Conservation (phyloP, 2,113 vertebrate genomes). For the Sminthopsis crassicaudata region DNA sequence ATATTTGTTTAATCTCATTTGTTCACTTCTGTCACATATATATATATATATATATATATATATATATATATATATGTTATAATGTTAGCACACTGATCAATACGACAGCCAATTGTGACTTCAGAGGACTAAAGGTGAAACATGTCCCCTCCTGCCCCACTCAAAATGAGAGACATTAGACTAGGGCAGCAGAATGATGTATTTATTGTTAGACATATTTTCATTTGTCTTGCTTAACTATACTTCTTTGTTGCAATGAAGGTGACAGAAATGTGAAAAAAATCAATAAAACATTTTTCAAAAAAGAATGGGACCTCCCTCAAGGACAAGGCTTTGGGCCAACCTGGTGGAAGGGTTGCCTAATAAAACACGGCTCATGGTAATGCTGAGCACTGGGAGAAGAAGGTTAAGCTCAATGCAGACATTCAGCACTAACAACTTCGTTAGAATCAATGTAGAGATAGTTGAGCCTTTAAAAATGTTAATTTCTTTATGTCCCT, state of each 20-base stretch:
- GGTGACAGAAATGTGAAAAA: background rate
- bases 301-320: background rate
- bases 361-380: background rate
- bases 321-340: background rate
- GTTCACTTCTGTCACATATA: background rate
- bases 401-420: background rate
- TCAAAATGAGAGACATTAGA: background rate
- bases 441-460: background rate
- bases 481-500: background rate
- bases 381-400: background rate
- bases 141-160: background rate
- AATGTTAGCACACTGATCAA: background rate
- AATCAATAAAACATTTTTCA: background rate
- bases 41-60: background rate
- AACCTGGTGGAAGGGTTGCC: background rate
- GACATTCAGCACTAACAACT: background rate
- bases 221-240: background rate
- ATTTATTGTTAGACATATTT: background rate
- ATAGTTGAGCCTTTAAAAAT: background rate
- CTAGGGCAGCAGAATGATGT: background rate
- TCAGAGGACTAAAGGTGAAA: background rate
- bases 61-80: background rate
- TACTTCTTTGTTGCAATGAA: background rate
- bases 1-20: background rate
- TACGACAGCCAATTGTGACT: background rate